These are phyloP conservation scores for Neoitamus cyanurus DNA, from an alignment of 2,888 invertebrate species.

Conservation along the genomic window DNA sequence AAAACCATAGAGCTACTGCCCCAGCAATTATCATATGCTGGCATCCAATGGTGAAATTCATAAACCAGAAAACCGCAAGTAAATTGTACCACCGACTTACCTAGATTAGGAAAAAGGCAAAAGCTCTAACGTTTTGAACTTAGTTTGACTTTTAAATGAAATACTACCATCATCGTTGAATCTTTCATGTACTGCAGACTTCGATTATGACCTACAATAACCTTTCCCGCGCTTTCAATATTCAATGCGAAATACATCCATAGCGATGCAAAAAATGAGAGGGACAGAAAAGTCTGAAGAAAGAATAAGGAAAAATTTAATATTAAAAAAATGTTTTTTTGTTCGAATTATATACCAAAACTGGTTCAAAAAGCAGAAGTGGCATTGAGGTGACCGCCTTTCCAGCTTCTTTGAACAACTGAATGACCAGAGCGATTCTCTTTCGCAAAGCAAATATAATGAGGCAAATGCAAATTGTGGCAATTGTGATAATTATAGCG, in stretches of 20 bases:
- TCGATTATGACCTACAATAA: slow-evolving; percentile 59
- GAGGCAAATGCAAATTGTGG: slow-evolving; percentile 70
- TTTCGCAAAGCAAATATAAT: slow-evolving; percentile 73
- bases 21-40: slow-evolving; percentile 77
- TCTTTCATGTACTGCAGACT: slow-evolving; percentile 56
- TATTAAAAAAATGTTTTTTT: slow-evolving; percentile 36
- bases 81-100: slow-evolving; percentile 68
- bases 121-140: not conserved
- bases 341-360: slow-evolving; percentile 67
- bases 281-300: slow-evolving; percentile 47
- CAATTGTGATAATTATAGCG: slow-evolving; percentile 71
- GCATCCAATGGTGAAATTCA: slow-evolving; percentile 75
- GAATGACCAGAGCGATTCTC: slow-evolving; percentile 72
- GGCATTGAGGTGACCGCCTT: slow-evolving; percentile 75
- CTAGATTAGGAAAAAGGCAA: slow-evolving; percentile 54
- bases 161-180: slow-evolving; percentile 51
- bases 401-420: slow-evolving; percentile 75
- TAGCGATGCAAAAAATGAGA: slow-evolving; percentile 70
- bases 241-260: slow-evolving; percentile 73
- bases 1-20: slow-evolving; percentile 75
- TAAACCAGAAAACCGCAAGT: slow-evolving; percentile 74
- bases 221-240: slow-evolving; percentile 72
- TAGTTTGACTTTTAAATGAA: not conserved
- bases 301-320: not conserved
- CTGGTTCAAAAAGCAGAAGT: slow-evolving; percentile 70